Evolutionary conservation across 2,113 vertebrate species (phyloP).

Genomic region (Catagonus wagneri): DNA sequence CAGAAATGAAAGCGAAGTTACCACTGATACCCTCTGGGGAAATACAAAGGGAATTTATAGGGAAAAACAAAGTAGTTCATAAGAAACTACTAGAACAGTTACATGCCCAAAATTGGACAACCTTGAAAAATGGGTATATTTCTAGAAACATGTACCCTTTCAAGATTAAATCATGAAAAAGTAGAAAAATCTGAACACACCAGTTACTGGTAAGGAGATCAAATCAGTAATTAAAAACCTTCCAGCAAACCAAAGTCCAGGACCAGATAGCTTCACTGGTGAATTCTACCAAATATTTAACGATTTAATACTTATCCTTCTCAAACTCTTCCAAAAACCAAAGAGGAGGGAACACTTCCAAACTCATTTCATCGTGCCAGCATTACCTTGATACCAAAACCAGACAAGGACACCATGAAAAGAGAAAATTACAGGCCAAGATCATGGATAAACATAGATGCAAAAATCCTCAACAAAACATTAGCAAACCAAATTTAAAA

Average conservation of each 20-base stretch:
- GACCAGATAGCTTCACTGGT: neutral
- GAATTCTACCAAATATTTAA: neutral
- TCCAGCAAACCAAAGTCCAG: neutral
- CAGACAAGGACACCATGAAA: neutral
- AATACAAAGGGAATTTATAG: no score
- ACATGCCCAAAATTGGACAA: neutral
- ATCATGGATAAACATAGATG: neutral
- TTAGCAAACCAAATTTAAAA: neutral
- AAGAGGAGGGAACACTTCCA: neutral
- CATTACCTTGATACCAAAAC: neutral
- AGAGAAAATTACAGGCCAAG: neutral
- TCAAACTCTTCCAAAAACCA: neutral
- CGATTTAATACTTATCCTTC: neutral
- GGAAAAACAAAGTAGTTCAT: neutral
- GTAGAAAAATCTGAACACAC: neutral
- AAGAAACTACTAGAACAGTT: neutral
- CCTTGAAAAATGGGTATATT: neutral
- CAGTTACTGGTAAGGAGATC: neutral
- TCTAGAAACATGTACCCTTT: neutral
- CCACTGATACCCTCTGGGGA: neutral
- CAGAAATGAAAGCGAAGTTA: neutral
- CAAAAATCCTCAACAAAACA: neutral
- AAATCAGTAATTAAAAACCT: neutral
- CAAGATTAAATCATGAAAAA: neutral
- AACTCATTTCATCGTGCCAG: neutral